These are phyloP conservation scores for Coregonus ussuriensis DNA, from an alignment of 2,797 vertebrate species.

Conservation along the genomic window DNA sequence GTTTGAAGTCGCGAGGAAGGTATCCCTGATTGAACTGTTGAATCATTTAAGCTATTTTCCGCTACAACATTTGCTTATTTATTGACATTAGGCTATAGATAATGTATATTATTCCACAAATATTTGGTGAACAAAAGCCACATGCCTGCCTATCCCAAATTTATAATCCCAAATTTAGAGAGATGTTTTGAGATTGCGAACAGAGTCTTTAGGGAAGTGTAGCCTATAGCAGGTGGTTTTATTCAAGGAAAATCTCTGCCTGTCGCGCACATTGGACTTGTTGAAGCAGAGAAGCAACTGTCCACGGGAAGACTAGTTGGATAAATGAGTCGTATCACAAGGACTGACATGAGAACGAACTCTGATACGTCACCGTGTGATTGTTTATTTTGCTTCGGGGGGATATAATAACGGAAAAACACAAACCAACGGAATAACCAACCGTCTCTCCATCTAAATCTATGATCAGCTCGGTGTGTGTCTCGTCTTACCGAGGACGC, in stretches of 20 bases:
- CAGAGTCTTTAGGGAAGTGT: conserved; percentile 17
- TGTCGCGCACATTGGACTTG: conserved; percentile 4
- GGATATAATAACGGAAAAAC: conserved; percentile 24
- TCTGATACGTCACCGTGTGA: conserved; percentile 20
- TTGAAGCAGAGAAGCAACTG: neutral
- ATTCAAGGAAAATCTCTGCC: neutral
- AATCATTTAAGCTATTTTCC: neutral
- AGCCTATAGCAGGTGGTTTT: conserved; percentile 62
- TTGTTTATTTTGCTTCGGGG: conserved; percentile 39
- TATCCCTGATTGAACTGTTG: neutral
- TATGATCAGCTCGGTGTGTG: conserved; percentile 99
- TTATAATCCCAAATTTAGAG: neutral
- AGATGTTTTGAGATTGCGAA: neutral
- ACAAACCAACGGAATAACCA: conserved; percentile 43
- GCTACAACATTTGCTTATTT: neutral
- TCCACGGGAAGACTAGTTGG: neutral
- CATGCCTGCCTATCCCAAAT: too few species aligned
- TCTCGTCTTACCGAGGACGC: conserved; percentile 98
- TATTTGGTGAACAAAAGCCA: neutral
- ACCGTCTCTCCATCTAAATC: conserved; percentile 77
- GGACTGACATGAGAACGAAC: conserved; percentile 47
- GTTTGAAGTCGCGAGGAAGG: neutral
- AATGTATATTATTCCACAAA: neutral
- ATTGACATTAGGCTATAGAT: neutral
- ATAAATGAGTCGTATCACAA: conserved; percentile 24